Conservation (phyloP, 2,113 vertebrate species). For the Rutilus rutilus region DNA sequence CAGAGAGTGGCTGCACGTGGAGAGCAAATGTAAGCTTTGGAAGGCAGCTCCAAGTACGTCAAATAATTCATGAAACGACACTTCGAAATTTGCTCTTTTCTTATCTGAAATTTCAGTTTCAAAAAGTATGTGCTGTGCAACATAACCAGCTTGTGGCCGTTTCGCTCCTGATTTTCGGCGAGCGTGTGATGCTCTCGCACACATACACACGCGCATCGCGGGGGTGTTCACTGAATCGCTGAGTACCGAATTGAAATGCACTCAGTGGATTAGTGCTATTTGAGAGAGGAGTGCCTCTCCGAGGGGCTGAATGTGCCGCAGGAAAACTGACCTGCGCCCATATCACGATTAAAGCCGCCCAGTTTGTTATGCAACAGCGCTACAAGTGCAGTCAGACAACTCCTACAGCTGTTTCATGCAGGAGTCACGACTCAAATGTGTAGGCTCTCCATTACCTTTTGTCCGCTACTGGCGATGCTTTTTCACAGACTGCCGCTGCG, state of each 20-base stretch:
- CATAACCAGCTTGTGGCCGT: slow-evolving; percentile 49
- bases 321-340: slow-evolving; percentile 72
- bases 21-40: slow-evolving; percentile 14
- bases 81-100: slow-evolving; percentile 11
- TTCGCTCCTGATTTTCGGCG: slow-evolving; percentile 49
- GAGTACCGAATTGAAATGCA: slow-evolving; percentile 61
- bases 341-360: slow-evolving; percentile 65
- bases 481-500: slow-evolving; percentile 48
- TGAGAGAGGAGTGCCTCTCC: slow-evolving; percentile 51
- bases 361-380: slow-evolving; percentile 74
- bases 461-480: slow-evolving; percentile 42
- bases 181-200: slow-evolving; percentile 41
- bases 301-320: slow-evolving; percentile 64
- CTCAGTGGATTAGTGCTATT: slow-evolving; percentile 58
- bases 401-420: slow-evolving; percentile 77
- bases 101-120: slow-evolving; percentile 39
- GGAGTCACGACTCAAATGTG: slow-evolving; percentile 78
- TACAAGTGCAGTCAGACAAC: slow-evolving; percentile 75
- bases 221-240: slow-evolving; percentile 61
- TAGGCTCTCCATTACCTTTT: slow-evolving; percentile 68
- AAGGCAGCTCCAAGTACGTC: background rate
- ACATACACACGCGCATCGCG: slow-evolving; percentile 40
- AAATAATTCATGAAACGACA: slow-evolving; percentile 1
- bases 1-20: background rate
- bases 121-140: slow-evolving; percentile 34